These are phyloP conservation scores for Alectura lathami DNA, from an alignment of 2,113 vertebrate species.

Conservation along the genomic window DNA sequence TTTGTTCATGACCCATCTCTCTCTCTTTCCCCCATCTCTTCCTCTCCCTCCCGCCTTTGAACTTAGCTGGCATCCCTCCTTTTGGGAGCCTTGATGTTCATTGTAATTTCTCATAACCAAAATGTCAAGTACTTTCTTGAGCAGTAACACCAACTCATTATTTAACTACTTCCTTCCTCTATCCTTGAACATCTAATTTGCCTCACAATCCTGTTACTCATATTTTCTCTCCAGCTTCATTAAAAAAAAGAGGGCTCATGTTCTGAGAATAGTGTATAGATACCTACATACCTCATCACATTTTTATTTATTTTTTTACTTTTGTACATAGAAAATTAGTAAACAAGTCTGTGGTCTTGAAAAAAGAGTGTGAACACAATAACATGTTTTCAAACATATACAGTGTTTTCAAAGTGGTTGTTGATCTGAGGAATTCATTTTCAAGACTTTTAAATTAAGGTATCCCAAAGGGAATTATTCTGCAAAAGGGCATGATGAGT, in stretches of 20 bases:
- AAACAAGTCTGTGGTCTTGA: background rate
- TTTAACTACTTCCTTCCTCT: background rate
- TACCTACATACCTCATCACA: background rate
- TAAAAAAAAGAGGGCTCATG: background rate
- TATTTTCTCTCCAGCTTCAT: background rate
- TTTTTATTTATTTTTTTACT: background rate
- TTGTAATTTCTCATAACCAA: background rate
- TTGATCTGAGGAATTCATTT: background rate
- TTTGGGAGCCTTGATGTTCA: background rate
- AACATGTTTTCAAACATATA: background rate
- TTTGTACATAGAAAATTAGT: background rate
- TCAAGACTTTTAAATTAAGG: background rate
- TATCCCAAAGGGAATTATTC: background rate
- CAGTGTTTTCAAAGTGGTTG: background rate
- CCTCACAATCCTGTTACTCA: background rate
- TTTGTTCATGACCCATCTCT: background rate
- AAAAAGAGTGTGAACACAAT: background rate
- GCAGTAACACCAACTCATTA: background rate
- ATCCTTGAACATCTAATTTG: background rate
- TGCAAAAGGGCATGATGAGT: background rate
- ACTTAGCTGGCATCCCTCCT: background rate
- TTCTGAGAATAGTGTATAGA: background rate
- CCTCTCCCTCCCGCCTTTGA: background rate
- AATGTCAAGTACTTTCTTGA: background rate
- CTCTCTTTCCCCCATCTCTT: background rate